A percentile compares a stretch with the other conserved stretches of the same genome.
Evolutionary conservation across 2,797 vertebrate species (phyloP).

Genomic region (Prunella strophiata): DNA sequence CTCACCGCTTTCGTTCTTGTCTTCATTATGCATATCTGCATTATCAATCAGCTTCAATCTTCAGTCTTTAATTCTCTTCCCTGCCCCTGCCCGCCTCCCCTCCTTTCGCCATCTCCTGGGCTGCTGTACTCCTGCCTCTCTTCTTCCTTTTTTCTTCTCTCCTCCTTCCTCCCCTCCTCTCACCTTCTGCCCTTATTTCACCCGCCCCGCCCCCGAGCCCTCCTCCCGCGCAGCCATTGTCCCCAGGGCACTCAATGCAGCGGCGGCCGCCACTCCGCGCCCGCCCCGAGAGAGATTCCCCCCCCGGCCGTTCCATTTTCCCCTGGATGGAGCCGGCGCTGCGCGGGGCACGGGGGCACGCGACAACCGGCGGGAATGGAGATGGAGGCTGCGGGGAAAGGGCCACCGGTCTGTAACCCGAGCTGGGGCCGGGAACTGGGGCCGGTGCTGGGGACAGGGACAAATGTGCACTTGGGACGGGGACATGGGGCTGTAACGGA

Average conservation of each 20-base stretch:
- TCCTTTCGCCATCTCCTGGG: too few species aligned
- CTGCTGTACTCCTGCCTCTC: too few species aligned
- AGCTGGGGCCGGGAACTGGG: background rate
- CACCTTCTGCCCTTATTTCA: background rate
- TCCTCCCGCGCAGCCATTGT: background rate
- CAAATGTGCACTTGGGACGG: too few species aligned
- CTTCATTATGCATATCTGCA: too few species aligned
- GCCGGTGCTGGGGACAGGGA: background rate
- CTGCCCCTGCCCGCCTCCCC: background rate
- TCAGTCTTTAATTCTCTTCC: too few species aligned
- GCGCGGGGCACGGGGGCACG: background rate
- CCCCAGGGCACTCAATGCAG: accelerated
- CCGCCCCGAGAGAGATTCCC: background rate
- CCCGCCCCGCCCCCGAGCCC: background rate
- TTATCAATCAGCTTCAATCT: too few species aligned
- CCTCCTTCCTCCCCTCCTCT: background rate
- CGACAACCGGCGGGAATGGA: too few species aligned
- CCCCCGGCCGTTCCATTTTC: accelerated
- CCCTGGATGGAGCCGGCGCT: background rate
- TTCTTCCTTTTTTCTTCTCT: too few species aligned
- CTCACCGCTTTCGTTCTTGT: too few species aligned
- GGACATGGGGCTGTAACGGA: background rate
- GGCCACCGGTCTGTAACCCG: background rate
- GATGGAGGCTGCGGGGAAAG: background rate
- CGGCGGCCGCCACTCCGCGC: background rate